A percentile compares a stretch with the other conserved stretches of the same genome.
phyloP scores from a whole-genome alignment of 2,113 vertebrate genomes.

The Melanotaenia duboulayi region DNA sequence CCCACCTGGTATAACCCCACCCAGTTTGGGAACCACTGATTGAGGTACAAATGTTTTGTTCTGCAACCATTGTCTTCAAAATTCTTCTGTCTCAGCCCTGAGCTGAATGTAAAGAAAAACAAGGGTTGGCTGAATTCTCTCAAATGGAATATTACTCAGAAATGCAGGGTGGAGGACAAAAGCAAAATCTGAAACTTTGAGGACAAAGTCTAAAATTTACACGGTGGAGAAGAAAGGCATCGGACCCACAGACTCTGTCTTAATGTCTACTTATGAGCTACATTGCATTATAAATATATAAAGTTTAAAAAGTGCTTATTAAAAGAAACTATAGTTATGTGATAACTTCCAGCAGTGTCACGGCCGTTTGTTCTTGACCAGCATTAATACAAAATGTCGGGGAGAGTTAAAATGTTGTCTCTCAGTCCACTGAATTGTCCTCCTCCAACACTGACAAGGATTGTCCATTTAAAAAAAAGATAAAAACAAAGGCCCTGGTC shows the following conservation, averaged over 20 bases:
- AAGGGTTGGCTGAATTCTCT: conserved; percentile 16
- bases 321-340: conserved; percentile 79
- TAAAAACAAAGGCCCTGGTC: conserved; percentile 26
- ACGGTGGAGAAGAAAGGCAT: conserved; percentile 49
- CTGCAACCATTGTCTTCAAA: conserved; percentile 3
- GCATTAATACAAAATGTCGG: conserved; percentile 60
- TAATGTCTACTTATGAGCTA: conserved; percentile 59
- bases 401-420: conserved; percentile 40
- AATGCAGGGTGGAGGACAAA: conserved; percentile 28
- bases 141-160: conserved; percentile 17
- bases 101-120: neutral
- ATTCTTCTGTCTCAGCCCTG: conserved; percentile 6
- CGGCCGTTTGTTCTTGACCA: conserved; percentile 70
- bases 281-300: conserved; percentile 79
- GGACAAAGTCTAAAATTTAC: conserved; percentile 35
- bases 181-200: conserved; percentile 32
- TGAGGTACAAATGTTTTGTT: too few species aligned
- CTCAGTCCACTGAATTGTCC: conserved; percentile 30
- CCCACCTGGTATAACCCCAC: too few species aligned
- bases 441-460: conserved; percentile 64
- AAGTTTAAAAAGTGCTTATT: conserved; percentile 80
- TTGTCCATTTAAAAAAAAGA: conserved; percentile 58
- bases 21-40: too few species aligned
- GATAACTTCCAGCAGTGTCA: conserved; percentile 68
- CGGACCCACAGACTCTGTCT: conserved; percentile 42